Conservation (phyloP, 2,113 vertebrate genomes). For the Mastomys coucha region DNA sequence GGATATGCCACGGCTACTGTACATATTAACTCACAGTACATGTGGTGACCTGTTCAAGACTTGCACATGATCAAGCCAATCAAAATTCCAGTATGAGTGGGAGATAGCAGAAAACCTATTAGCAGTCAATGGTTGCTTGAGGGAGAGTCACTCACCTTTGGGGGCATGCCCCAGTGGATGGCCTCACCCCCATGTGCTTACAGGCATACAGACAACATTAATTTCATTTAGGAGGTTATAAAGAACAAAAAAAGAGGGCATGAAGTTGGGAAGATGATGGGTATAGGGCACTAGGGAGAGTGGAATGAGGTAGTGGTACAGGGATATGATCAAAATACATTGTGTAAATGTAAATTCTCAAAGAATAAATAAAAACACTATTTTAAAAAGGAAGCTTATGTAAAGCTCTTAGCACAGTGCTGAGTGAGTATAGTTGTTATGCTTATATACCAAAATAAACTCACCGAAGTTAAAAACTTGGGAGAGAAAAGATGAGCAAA, state of each 20-base stretch:
- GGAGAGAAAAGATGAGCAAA: not conserved
- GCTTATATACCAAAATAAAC: not conserved
- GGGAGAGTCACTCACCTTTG: not conserved
- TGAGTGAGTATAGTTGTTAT: not conserved
- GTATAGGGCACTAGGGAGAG: too few species aligned
- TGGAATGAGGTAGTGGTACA: not conserved
- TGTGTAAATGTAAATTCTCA: not conserved
- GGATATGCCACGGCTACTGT: not conserved
- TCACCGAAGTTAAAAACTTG: not conserved
- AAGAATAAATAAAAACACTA: not conserved
- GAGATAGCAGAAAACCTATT: not conserved
- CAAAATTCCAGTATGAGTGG: not conserved
- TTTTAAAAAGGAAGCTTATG: not conserved
- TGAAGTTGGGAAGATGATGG: not conserved
- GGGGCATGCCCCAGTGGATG: too few species aligned
- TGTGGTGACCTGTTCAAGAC: not conserved
- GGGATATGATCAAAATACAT: not conserved
- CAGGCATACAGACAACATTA: not conserved
- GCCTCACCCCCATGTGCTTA: too few species aligned
- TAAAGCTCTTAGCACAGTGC: not conserved
- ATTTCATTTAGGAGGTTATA: not conserved
- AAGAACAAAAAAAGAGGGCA: not conserved
- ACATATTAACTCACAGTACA: not conserved
- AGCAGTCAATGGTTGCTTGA: too few species aligned
- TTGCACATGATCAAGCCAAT: not conserved